Percentiles rank a stretch among this genome's conserved stretches.
These are phyloP conservation scores for Amaurobius ferox DNA, from an alignment of 2,888 invertebrate genomes.

Conservation along the genomic window DNA sequence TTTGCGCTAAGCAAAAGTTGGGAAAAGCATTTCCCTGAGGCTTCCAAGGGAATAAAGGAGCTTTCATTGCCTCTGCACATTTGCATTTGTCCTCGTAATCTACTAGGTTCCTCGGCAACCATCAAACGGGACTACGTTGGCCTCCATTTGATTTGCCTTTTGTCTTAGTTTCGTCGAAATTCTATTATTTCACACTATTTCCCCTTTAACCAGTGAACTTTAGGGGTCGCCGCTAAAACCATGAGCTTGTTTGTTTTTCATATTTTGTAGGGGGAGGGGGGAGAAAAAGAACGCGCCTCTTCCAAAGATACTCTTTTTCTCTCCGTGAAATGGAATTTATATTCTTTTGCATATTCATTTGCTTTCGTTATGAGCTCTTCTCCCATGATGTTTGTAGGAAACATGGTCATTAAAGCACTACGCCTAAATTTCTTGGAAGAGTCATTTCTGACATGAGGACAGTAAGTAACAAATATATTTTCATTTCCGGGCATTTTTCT, in stretches of 20 bases:
- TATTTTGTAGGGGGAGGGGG: background rate
- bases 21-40: conserved; percentile 67
- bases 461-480: conserved; percentile 21
- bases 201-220: conserved; percentile 50
- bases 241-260: conserved; percentile 20
- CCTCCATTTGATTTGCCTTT: conserved; percentile 63
- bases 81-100: conserved; percentile 71
- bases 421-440: conserved; percentile 24
- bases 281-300: conserved; percentile 17
- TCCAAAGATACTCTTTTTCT: background rate
- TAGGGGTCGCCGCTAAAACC: conserved; percentile 18
- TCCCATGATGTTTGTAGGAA: conserved; percentile 22
- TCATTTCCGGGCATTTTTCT: conserved; percentile 12
- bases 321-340: conserved; percentile 21
- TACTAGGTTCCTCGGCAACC: conserved; percentile 52
- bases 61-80: conserved; percentile 70
- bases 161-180: conserved; percentile 49
- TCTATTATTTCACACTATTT: conserved; percentile 65
- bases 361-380: conserved; percentile 22
- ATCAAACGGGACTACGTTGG: conserved; percentile 22
- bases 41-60: conserved; percentile 59
- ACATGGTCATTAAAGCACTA: conserved; percentile 37
- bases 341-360: conserved; percentile 48
- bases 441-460: conserved; percentile 12
- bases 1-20: conserved; percentile 54